Percentiles rank a stretch among this genome's conserved stretches.
Conservation (phyloP, 2,888 invertebrate genomes). For the Dasypogon diadema region DNA sequence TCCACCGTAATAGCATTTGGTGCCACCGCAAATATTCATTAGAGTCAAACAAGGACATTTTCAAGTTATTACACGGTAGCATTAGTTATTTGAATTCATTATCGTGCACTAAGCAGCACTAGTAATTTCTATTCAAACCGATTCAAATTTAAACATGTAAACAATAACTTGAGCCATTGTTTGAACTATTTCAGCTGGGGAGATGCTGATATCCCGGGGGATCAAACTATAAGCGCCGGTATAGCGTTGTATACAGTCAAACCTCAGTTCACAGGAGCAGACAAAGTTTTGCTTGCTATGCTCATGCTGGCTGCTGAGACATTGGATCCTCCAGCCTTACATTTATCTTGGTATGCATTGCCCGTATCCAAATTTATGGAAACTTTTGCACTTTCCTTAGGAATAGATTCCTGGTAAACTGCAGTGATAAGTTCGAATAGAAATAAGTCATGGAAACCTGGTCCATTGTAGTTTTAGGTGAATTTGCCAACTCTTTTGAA, state of each 20-base stretch:
- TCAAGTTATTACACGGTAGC: conserved; percentile 23
- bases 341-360: conserved; percentile 2
- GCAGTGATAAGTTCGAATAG: neutral
- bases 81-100: conserved; percentile 54
- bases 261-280: neutral
- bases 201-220: neutral
- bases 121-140: conserved; percentile 24
- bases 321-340: neutral
- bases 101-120: conserved; percentile 14
- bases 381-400: conserved; percentile 28
- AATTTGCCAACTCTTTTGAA: conserved; percentile 15
- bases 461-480: neutral
- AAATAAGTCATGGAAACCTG: neutral
- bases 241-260: too few species aligned
- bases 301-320: neutral
- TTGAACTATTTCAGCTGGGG: conserved; percentile 14
- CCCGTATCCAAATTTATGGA: conserved; percentile 1
- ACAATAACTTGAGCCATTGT: conserved; percentile 55
- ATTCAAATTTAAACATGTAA: conserved; percentile 57
- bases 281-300: conserved; percentile 18
- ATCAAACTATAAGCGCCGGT: neutral
- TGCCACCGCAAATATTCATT: conserved; percentile 41
- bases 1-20: neutral
- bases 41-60: conserved; percentile 26
- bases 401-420: neutral